Evolutionary conservation across 2,888 invertebrate genomes (phyloP), one percentile per base, ranked within the genome.

Genomic region (Caenorhabditis sinica): DNA sequence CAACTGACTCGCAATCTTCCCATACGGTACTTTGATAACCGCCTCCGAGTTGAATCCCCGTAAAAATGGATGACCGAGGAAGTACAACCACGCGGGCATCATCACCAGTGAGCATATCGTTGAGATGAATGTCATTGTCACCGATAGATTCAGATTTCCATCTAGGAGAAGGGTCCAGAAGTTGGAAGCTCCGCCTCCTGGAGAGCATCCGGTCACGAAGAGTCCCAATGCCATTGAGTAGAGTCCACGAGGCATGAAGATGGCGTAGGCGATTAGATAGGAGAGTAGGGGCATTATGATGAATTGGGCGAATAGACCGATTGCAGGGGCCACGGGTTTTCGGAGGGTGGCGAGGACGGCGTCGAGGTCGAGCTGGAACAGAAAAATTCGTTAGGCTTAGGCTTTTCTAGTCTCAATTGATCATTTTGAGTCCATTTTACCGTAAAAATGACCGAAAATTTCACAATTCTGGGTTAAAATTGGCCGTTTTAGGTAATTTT

Each of bases 71-170:
- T 88, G 82, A 2, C 94, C 94, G 65, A 94, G 90, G 2, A 94
- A 93, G 87, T 93, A 93, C 89, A 94, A 89, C 94, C 94, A 94
- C 11, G 94, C 87, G 0, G 94, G 94, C 91, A 94, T 94, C 93
- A 94, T 93, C 13, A 92, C 94, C 94, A 98, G 96, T 0, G 97
- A 96, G 0, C 95, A 95, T 6, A 97, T 93, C 2, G 97, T 97
- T 83, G 96, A 96, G 75, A 97, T 94, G 11, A 97, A 95, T 0
- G 98, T 98, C 97, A 98, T 97, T 20, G 98, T 96, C 65, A 98
- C 95, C 0, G 97, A 97, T 53, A 98, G 94, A 93, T 97, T 96
- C 6, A 98, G 95, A 93, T 98, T 98, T 6, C 97, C 98, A 4
- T 96, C 96, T 2, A 98, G 94, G 20, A 98, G 95, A 87, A 96